Conservation (phyloP, 2,113 vertebrate genomes). For the Ploceus nigricollis region DNA sequence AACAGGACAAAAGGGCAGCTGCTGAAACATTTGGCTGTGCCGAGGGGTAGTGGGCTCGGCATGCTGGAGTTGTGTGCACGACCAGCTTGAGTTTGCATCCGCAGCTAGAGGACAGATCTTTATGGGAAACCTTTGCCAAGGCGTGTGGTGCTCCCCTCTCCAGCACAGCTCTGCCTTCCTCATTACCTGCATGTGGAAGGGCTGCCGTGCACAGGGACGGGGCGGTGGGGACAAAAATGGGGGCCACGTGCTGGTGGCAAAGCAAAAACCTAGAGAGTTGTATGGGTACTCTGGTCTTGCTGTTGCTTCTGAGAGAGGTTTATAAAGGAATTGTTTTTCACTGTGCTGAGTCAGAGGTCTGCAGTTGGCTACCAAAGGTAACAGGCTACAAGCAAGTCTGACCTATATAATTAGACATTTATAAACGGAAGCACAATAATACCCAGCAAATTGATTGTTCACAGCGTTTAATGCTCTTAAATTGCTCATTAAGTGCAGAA, state of each 20-base stretch:
- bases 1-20: conserved; percentile 99
- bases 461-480: conserved; percentile 62
- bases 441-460: conserved; percentile 71
- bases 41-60: conserved; percentile 92
- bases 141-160: conserved; percentile 55
- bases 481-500: conserved; percentile 64
- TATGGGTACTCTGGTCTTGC: background rate
- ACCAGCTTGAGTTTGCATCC: conserved; percentile 92
- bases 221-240: accelerated
- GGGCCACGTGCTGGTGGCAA: background rate
- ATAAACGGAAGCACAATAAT: conserved; percentile 57
- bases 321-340: conserved; percentile 1
- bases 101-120: conserved; percentile 85
- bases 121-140: conserved; percentile 83
- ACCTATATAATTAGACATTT: conserved; percentile 70
- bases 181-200: conserved; percentile 41
- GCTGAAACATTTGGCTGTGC: conserved; percentile 98
- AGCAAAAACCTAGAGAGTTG: background rate
- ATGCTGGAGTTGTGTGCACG: conserved; percentile 80
- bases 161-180: conserved; percentile 53
- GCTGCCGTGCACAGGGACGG: accelerated
- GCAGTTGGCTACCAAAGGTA: conserved; percentile 38
- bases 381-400: background rate
- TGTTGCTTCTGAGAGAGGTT: background rate
- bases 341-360: background rate